A percentile compares a stretch with the other conserved stretches of the same genome.
Conservation (phyloP, 2,113 vertebrate genomes). For the Eulacestoma nigropectus region DNA sequence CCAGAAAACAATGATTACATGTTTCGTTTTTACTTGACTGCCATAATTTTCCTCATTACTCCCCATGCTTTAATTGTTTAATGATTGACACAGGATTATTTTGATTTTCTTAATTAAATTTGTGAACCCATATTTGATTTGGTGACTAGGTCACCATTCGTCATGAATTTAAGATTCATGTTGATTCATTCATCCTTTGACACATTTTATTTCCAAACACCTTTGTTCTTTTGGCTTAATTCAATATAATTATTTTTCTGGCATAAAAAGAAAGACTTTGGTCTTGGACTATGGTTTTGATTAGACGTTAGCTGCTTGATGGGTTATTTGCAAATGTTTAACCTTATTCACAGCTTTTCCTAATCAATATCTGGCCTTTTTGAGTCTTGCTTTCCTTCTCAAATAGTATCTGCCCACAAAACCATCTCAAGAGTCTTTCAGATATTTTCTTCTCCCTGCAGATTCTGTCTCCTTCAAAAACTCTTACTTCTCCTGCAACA, state of each 20-base stretch:
- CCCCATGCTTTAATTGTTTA: slow-evolving; percentile 1
- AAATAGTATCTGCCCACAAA: not conserved
- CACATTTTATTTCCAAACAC: not conserved
- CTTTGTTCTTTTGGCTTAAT: slow-evolving; percentile 8
- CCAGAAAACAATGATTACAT: not conserved
- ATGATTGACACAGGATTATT: not conserved
- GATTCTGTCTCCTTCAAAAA: slow-evolving; percentile 4
- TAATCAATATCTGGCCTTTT: not conserved
- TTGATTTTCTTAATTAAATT: slow-evolving; percentile 43
- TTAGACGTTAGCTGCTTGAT: not conserved
- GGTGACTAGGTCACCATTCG: not conserved
- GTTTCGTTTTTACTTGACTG: not conserved
- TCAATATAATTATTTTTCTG: slow-evolving; percentile 6
- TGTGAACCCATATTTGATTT: slow-evolving; percentile 5
- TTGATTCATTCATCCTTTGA: not conserved
- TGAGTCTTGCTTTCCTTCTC: not conserved
- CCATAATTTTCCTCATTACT: not conserved
- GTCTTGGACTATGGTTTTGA: not conserved
- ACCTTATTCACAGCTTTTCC: not conserved
- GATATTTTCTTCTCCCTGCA: not conserved
- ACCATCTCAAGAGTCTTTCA: not conserved
- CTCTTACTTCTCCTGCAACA: not conserved
- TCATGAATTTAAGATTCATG: not conserved
- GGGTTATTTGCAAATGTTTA: slow-evolving; percentile 4
- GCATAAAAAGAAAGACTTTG: not conserved